Evolutionary conservation across 2,113 vertebrate genomes (phyloP).

Genomic region (Pandion haliaetus): DNA sequence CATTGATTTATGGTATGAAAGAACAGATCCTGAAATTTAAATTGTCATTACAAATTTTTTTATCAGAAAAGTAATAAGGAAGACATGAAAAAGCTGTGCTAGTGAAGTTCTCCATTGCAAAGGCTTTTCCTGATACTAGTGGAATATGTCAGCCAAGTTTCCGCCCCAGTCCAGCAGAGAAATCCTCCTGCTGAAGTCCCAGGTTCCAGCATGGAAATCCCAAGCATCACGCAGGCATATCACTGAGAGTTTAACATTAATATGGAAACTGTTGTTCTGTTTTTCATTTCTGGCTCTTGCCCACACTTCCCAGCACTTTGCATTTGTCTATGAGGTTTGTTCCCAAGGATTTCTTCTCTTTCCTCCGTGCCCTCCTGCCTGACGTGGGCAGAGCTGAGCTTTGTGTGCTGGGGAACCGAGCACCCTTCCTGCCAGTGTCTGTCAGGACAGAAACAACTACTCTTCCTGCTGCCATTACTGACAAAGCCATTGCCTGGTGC

Average conservation of each 20-base stretch:
- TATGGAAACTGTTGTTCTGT: background rate
- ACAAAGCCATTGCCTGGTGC: background rate
- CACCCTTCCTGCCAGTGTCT: background rate
- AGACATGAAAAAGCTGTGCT: background rate
- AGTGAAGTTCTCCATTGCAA: background rate
- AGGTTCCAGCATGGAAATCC: background rate
- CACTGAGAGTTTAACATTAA: background rate
- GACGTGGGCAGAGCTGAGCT: background rate
- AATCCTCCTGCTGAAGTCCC: background rate
- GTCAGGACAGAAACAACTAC: background rate
- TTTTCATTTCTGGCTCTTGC: background rate
- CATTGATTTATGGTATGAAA: background rate
- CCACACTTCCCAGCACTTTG: background rate
- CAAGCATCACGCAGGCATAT: background rate
- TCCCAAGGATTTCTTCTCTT: background rate
- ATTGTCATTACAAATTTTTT: background rate
- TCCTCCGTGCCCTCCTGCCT: background rate
- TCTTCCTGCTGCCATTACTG: background rate
- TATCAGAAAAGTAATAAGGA: background rate
- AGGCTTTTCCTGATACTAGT: background rate
- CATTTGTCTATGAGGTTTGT: background rate
- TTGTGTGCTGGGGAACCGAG: rapidly evolving
- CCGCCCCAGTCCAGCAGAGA: background rate
- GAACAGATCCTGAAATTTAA: background rate
- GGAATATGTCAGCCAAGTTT: background rate